Evolutionary conservation across 2,888 invertebrate species (phyloP).

Genomic region (Xanthia togata): DNA sequence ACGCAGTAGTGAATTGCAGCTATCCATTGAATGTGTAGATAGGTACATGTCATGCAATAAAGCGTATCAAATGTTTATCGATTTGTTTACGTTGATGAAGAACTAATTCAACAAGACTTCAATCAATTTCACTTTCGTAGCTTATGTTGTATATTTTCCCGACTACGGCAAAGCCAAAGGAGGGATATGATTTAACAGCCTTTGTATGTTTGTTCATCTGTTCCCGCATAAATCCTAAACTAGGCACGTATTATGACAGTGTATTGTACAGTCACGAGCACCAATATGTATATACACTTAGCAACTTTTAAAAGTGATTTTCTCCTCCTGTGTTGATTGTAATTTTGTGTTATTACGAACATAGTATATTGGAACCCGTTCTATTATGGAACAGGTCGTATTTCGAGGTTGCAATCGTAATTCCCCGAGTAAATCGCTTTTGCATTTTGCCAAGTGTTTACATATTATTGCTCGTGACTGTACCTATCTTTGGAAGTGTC

Average conservation of each 20-base stretch:
- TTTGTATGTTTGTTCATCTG: background rate
- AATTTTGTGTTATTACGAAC: too few species aligned
- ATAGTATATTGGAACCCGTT: too few species aligned
- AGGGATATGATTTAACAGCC: background rate
- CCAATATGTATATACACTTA: too few species aligned
- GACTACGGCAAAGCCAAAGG: background rate
- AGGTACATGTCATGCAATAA: background rate
- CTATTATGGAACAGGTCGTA: too few species aligned
- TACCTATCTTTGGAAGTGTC: background rate
- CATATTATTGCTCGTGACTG: too few species aligned
- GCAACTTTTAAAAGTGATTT: too few species aligned
- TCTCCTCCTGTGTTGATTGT: too few species aligned
- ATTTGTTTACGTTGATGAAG: background rate
- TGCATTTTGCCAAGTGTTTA: too few species aligned
- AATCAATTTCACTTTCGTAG: background rate
- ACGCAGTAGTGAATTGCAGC: conserved; percentile 41
- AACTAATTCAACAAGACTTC: background rate
- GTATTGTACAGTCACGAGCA: too few species aligned
- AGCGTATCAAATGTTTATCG: background rate
- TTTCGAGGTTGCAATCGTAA: too few species aligned
- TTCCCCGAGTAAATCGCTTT: too few species aligned
- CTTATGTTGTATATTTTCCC: background rate
- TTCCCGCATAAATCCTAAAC: background rate
- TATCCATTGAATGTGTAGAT: conserved; percentile 23
- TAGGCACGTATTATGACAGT: background rate